These are phyloP conservation scores for Phataginus tricuspis DNA, from an alignment of 2,797 vertebrate genomes.

Conservation along the genomic window DNA sequence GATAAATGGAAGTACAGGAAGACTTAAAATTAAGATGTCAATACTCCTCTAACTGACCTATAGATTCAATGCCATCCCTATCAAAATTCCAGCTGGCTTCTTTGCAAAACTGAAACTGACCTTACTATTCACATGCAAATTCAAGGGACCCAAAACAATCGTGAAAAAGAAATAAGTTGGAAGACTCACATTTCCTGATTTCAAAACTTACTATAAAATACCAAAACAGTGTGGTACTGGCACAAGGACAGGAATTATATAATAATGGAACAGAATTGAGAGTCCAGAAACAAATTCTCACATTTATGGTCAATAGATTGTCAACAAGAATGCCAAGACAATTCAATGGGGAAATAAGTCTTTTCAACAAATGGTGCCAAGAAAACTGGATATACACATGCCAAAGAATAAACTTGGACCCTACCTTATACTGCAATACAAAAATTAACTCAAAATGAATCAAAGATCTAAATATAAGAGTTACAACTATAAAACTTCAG, in stretches of 20 bases:
- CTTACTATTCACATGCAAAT: not conserved
- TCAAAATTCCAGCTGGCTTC: not conserved
- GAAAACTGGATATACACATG: not conserved
- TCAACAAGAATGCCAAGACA: not conserved
- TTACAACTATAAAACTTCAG: not conserved
- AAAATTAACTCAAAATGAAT: not conserved
- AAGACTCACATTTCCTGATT: not conserved
- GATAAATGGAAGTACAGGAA: slow-evolving; percentile 10
- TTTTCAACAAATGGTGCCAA: not conserved
- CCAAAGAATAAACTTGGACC: not conserved
- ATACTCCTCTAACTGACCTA: not conserved
- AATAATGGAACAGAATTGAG: not conserved
- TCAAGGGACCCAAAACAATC: slow-evolving; percentile 26
- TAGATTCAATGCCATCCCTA: not conserved
- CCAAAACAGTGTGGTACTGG: not conserved
- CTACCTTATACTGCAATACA: not conserved
- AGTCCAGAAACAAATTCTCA: not conserved
- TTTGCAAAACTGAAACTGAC: not conserved
- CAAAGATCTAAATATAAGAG: not conserved
- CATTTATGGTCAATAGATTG: not conserved
- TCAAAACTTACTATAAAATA: not conserved
- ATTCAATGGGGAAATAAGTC: not conserved
- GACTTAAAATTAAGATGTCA: not conserved
- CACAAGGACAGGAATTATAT: not conserved
- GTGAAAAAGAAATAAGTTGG: not conserved